Evolutionary conservation across 2,797 vertebrate genomes (phyloP).

Genomic region (Urophycis tenuis): DNA sequence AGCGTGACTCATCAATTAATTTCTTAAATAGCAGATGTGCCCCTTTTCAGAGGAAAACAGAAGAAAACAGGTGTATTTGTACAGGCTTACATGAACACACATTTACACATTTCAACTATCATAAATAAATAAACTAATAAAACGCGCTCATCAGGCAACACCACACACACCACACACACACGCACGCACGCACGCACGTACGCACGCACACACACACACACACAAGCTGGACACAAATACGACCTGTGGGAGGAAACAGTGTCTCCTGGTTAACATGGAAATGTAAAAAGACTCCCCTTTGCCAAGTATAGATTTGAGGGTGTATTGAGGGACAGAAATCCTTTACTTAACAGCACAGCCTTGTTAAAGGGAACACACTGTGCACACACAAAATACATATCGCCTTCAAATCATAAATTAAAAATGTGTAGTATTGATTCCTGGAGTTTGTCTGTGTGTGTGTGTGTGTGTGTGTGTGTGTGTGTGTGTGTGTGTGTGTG

Average conservation of each 20-base stretch:
- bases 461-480: too few species aligned
- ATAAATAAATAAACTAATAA: too few species aligned
- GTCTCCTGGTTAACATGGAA: constrained; percentile 56
- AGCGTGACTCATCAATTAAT: too few species aligned
- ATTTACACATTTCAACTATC: not conserved
- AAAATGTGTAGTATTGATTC: constrained; percentile 1
- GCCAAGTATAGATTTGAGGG: constrained; percentile 56
- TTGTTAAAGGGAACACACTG: constrained; percentile 54
- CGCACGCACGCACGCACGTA: constrained; percentile 8
- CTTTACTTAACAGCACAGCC: constrained; percentile 54
- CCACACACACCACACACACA: constrained; percentile 12
- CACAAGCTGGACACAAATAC: not conserved
- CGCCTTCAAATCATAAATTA: not conserved
- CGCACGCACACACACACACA: constrained; percentile 28
- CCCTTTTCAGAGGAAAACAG: too few species aligned
- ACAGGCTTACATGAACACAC: too few species aligned
- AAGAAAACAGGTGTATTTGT: too few species aligned
- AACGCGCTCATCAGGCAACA: not conserved
- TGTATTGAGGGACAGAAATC: constrained; percentile 57
- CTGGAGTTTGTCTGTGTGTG: not conserved
- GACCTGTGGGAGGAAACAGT: constrained; percentile 27
- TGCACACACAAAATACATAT: constrained; percentile 35
- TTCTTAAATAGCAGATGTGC: not conserved
- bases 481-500: too few species aligned
- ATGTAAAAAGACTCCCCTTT: constrained; percentile 56